These are phyloP conservation scores for Helicolenus hilgendorfi DNA, from an alignment of 2,797 vertebrate species.

Conservation along the genomic window DNA sequence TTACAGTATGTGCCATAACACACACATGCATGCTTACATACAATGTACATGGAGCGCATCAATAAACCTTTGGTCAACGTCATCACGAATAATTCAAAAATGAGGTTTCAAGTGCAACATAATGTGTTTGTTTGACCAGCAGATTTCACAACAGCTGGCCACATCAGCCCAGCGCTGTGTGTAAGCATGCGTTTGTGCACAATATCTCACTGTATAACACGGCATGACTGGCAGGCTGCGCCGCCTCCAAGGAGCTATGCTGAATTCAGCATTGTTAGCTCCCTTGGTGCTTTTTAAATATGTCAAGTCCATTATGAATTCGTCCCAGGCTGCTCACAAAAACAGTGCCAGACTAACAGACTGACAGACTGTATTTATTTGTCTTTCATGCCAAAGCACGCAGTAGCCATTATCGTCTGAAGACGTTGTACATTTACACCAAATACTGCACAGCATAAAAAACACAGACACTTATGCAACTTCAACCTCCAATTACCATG, in stretches of 20 bases:
- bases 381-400: background rate
- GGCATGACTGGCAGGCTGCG: slow-evolving; percentile 19
- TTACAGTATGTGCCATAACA: background rate
- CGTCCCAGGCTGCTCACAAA: background rate
- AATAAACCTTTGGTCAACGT: background rate
- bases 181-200: background rate
- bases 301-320: slow-evolving; percentile 26
- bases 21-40: background rate
- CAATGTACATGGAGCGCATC: background rate
- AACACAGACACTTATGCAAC: background rate
- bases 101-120: background rate
- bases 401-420: background rate
- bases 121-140: slow-evolving; percentile 10
- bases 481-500: background rate
- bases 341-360: background rate
- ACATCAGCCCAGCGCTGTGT: slow-evolving; percentile 11
- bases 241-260: background rate
- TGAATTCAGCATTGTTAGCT: slow-evolving; percentile 39
- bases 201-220: slow-evolving; percentile 10
- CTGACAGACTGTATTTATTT: background rate
- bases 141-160: slow-evolving; percentile 31
- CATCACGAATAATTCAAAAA: background rate
- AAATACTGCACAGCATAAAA: background rate
- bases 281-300: slow-evolving; percentile 33
- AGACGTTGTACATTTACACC: background rate